Base-by-base conservation (phyloP, 2,888 invertebrate species). In the Eumacrocentrus americanus region DNA sequence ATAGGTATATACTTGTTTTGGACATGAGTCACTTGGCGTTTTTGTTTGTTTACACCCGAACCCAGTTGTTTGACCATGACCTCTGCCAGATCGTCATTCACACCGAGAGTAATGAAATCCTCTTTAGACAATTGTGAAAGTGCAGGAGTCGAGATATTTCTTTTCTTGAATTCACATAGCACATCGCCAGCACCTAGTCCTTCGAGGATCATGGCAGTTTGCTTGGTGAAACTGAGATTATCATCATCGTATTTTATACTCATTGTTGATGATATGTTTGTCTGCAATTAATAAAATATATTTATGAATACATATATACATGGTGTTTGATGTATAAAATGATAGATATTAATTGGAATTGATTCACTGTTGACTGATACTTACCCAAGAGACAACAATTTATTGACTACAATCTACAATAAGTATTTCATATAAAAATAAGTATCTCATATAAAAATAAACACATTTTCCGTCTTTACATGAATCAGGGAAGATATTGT, bases 41-140 rank as follows among this genome's bases (percentile, higher is more conserved):
- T n/a, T 1, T 47, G n/a, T 23, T 60, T 63, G 48, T 35, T 20
- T 1, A 59, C 46, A 9, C 56, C 54, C 0, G 62, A 51, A 6
- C 53, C 44, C 22, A 68, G 44, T 38, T 67, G 58, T 18, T 55
- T 58, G 18, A 48, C 14, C 54, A 68, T 66, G 29, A 53, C 50
- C 6, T 60, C 52, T 0, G 66, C 68, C 1, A 62, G 60, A 3
- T 58, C 44, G 6, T 62, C 62, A 12, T 58, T 48, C 4, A 66
- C 67, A 70, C 75, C 75, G 37, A 75, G 68, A 40, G 58, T 53
- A 2, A 70, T 52, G 22, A 75, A 60, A 62, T 75, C 75, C 3
- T 72, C 47, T 29, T 64, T 61, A 7, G 58, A 65, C 34, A 75
- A 69, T n/a, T 65, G 55, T 1, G 70, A 62, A n/a, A 75, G 63